A percentile compares a stretch with the other conserved stretches of the same genome.
These are phyloP conservation scores for Rynchops niger DNA, from an alignment of 2,113 vertebrate species.

Conservation along the genomic window DNA sequence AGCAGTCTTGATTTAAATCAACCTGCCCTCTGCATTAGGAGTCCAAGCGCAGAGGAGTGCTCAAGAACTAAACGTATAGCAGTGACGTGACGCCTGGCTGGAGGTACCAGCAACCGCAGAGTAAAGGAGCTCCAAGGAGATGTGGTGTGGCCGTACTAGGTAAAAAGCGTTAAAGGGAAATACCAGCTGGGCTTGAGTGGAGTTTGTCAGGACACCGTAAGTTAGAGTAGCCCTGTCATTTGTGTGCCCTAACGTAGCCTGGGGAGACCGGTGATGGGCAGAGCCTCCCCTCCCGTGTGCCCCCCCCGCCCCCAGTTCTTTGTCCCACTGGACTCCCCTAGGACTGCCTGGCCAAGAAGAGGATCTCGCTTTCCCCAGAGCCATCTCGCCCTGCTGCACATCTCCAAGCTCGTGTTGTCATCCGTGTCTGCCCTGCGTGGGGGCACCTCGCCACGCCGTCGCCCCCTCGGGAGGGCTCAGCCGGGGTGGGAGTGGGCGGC, in stretches of 20 bases:
- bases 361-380: background rate
- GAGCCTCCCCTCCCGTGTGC: background rate
- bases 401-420: background rate
- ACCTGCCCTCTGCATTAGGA: background rate
- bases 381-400: background rate
- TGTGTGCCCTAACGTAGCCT: background rate
- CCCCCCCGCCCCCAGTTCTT: background rate
- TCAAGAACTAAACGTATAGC: background rate
- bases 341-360: background rate
- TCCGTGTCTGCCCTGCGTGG: background rate
- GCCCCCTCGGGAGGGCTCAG: background rate
- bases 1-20: background rate
- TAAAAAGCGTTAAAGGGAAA: background rate
- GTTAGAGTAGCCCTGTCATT: background rate
- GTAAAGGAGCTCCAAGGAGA: background rate
- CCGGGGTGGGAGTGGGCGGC: background rate
- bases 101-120: background rate
- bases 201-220: background rate
- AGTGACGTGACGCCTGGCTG: background rate
- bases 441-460: background rate
- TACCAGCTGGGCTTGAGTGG: background rate
- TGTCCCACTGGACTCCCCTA: background rate
- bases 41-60: background rate
- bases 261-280: background rate
- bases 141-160: accelerated